Evolutionary conservation across 2,888 invertebrate genomes (phyloP).

Genomic region (Caenorhabditis macrosperma): DNA sequence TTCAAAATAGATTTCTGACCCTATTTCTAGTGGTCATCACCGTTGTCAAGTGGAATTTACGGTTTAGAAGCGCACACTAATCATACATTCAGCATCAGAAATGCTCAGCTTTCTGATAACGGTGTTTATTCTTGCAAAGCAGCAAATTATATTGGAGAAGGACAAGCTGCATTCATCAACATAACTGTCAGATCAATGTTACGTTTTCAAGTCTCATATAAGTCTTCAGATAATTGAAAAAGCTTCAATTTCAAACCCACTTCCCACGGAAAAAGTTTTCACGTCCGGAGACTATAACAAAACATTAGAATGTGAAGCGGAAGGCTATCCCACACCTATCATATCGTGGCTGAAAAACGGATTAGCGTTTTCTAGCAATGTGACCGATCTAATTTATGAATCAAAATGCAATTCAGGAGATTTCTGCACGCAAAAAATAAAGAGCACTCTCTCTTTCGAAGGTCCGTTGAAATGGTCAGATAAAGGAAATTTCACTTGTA

Average conservation of each 20-base stretch:
- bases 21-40: constrained; percentile 58
- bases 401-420: constrained; percentile 67
- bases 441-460: constrained; percentile 65
- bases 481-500: constrained; percentile 94
- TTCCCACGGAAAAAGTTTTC: constrained; percentile 69
- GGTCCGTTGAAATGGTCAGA: constrained; percentile 87
- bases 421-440: constrained; percentile 64
- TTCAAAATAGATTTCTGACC: no score
- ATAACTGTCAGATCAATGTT: constrained; percentile 86
- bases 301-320: constrained; percentile 75
- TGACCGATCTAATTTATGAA: constrained; percentile 20
- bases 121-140: constrained; percentile 93
- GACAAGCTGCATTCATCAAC: constrained; percentile 85
- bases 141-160: constrained; percentile 89
- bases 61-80: constrained; percentile 65
- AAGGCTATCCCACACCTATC: constrained; percentile 75
- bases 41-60: constrained; percentile 61
- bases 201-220: no score
- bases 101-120: constrained; percentile 89
- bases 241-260: constrained; percentile 71
- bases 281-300: constrained; percentile 65
- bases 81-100: constrained; percentile 79
- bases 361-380: constrained; percentile 48
- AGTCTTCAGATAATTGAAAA: constrained; percentile 75
- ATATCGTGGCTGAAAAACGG: constrained; percentile 77